These are phyloP conservation scores for Yoshiicerus persimilis DNA, from an alignment of 1,140 invertebrate species.

Conservation along the genomic window DNA sequence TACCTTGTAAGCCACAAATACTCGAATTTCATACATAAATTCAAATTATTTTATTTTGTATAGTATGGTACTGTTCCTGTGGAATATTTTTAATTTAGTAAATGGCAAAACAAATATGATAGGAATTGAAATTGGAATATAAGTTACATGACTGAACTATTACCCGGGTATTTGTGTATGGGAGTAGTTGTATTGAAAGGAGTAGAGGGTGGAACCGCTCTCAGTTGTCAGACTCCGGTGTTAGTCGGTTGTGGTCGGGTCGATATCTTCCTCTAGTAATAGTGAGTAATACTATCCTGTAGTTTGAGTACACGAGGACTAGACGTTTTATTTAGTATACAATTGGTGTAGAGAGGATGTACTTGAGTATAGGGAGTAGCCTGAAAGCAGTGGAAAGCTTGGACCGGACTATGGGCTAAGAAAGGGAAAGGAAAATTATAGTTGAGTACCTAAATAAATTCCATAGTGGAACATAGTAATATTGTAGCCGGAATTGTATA, in stretches of 20 bases:
- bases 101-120: no score
- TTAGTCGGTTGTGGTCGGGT: background rate
- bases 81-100: no score
- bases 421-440: background rate
- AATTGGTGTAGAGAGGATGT: background rate
- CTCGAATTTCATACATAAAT: no score
- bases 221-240: background rate
- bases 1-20: no score
- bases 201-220: background rate
- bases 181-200: background rate
- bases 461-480: no score
- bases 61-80: no score
- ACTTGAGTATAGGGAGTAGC: no score
- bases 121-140: no score
- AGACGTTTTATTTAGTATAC: background rate
- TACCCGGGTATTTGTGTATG: no score
- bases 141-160: no score
- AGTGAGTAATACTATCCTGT: background rate
- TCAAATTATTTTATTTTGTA: no score
- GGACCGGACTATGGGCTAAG: background rate
- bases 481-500: background rate
- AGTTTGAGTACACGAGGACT: background rate
- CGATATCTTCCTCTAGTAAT: background rate
- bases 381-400: no score
- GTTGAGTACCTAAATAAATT: background rate